phyloP scores from a whole-genome alignment of 1,140 invertebrate genomes.

The Cyrtorhinus lividipennis region DNA sequence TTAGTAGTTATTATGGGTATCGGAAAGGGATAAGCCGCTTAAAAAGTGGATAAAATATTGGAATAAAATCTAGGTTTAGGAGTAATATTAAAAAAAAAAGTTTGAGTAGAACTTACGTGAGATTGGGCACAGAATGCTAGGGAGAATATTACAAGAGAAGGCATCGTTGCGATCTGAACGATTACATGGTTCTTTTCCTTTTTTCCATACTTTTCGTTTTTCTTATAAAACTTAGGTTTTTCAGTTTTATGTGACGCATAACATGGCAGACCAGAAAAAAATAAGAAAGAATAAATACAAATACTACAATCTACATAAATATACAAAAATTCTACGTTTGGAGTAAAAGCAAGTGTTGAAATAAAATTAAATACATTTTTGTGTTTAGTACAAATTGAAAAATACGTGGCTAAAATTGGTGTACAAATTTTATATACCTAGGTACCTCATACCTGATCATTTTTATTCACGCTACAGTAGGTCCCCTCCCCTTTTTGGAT shows the following conservation, averaged over 20 bases:
- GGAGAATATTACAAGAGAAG: not conserved
- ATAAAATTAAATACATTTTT: not conserved
- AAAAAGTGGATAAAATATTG: constrained; percentile 1
- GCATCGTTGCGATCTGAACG: constrained; percentile 1
- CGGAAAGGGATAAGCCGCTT: constrained; percentile 4
- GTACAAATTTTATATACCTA: not conserved
- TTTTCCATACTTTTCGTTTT: not conserved
- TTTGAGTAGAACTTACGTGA: constrained; percentile 8
- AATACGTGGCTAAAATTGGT: not conserved
- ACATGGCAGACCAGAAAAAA: constrained; percentile 19
- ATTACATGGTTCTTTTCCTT: too few relatives aligned
- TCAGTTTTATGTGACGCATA: constrained; percentile 17
- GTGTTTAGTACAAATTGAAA: not conserved
- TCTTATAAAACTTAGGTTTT: constrained; percentile 7
- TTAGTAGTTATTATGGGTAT: constrained; percentile 7
- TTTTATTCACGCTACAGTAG: not conserved
- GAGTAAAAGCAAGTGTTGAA: too few relatives aligned
- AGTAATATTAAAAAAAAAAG: not conserved
- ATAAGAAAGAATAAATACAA: too few relatives aligned
- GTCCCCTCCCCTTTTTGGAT: not conserved
- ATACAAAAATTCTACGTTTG: too few relatives aligned
- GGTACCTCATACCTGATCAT: not conserved
- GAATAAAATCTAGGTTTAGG: not conserved
- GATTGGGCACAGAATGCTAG: not conserved
- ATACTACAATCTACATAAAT: not conserved